Base-by-base conservation (phyloP, 2,113 vertebrate species). In the Cyanoramphus novaezelandiae region DNA sequence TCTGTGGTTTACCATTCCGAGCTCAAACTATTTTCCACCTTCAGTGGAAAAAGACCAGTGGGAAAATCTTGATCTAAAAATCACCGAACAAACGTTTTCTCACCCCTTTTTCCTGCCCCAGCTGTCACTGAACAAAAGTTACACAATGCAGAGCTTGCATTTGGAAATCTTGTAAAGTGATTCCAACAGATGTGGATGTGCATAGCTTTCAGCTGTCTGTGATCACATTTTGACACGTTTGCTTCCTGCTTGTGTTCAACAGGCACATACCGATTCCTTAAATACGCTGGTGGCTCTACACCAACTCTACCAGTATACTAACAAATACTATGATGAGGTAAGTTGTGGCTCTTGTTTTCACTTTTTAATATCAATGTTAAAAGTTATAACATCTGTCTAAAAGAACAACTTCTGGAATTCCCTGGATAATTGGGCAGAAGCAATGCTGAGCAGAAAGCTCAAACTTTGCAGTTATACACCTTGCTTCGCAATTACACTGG, bases 241-340 rank as follows among this genome's bases (percentile, higher is more conserved):
- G 39, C 46, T 91, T 93, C 94, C 92, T 85, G 28, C 41, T 92
- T 93, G 21, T 92, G 60, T 95, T 93, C 80, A 74, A 85, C 98
- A 99, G 99, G 98, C 98, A n/a, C 99, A 99, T 90, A 99, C 99
- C 2, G 99, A 99, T 96, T 99, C 99, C 91, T 97, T 99, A 97
- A 99, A 99, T 95, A 99, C 99, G 0, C 98, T 99, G 37, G 99
- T 99, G 98, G 99, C 99, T 86, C 98, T 99, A 87, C 99, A 99
- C 97, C 99, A 99, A 97, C 99, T 99, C 91, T 99, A 99, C 98
- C 99, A 99, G 97, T 99, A 99, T 29, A 99, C 99, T 71, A 99
- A 99, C 98, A 99, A 99, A 98, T 99, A 99, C 98, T 99, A 99
- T 4, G 99, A 99, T 50, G 99, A 98, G 99, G 99, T 99, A 98